phyloP scores from a whole-genome alignment of 2,113 vertebrate species.

The Pseudonaja textilis region DNA sequence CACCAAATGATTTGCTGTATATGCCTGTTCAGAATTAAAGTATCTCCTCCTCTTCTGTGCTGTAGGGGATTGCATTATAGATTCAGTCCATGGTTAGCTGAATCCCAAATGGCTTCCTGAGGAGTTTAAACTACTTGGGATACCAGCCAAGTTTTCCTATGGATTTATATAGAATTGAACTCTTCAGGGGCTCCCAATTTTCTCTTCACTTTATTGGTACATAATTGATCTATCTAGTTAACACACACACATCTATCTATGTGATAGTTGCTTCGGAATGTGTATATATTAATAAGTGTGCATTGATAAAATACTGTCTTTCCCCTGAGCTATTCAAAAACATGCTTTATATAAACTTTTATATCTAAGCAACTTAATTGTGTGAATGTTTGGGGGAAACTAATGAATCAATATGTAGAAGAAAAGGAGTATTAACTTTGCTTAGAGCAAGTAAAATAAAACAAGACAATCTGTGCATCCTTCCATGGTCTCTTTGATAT shows the following conservation, averaged over 20 bases:
- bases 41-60: constrained; percentile 32
- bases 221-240: constrained; percentile 36
- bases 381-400: constrained; percentile 21
- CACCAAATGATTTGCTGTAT: constrained; percentile 50
- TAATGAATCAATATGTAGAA: not conserved
- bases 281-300: constrained; percentile 19
- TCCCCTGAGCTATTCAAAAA: not conserved
- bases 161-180: constrained; percentile 11
- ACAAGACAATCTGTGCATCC: not conserved
- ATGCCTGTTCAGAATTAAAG: constrained; percentile 57
- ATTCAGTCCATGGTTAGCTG: constrained; percentile 52
- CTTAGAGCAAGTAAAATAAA: not conserved
- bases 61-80: constrained; percentile 34
- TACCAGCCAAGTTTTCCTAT: constrained; percentile 3
- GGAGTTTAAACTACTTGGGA: constrained; percentile 42
- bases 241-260: constrained; percentile 21
- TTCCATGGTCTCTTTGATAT: not conserved
- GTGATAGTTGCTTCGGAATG: constrained; percentile 25
- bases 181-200: constrained; percentile 34
- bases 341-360: not conserved
- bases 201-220: constrained; percentile 39
- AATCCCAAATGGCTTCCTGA: constrained; percentile 47
- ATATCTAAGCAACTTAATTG: constrained; percentile 16
- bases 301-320: not conserved
- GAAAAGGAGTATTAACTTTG: not conserved